Base-by-base conservation (phyloP, 2,888 invertebrate genomes). In the Artemia sinica region DNA sequence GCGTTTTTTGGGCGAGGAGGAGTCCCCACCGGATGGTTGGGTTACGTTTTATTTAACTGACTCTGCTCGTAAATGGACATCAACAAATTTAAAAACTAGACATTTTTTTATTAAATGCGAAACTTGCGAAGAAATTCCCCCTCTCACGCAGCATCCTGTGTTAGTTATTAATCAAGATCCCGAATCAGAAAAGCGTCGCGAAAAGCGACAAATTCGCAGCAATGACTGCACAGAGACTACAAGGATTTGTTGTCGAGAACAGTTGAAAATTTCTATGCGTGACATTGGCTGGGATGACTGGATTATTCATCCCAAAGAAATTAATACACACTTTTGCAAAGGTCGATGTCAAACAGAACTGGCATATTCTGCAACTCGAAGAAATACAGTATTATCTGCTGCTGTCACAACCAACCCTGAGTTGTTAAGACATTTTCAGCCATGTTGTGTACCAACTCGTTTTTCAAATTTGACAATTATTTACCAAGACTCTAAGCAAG, bases 261-360 rank as follows among this genome's bases (percentile, higher is more conserved):
- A 18, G 14, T 14, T n/a, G 58, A 58, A 8, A 14, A 58, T 58
- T 18, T 14, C 58, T 58, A 14, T 58, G 14, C 58, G 58, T 8
- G 58, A 58, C 18, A 58, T 58, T 58, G 58, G 58, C 58, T 58
- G 58, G 58, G 58, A 18, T n/a, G 58, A 58, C 58, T 58, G 58
- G 58, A 58, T 58, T 58, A 58, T 58, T 18, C 18, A n/a, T 1
- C 58, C 58, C 10, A 58, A n/a, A 58, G 18, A 18, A 14, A 14
- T 58, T 9, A 58, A n/a, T 58, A 18, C 58, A 10, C n/a, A 58
- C 18, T 58, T 58, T 18, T 58, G 58, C 58, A 58, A 18, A 18
- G 58, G 58, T 58, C 58, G 18, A 18, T 58, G 58, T 58, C n/a
- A 18, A 8, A 1, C 10, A 9, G 58, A n/a, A 10, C 9, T 58